phyloP scores from a whole-genome alignment of 2,797 vertebrate species.

The Crenichthys baileyi region DNA sequence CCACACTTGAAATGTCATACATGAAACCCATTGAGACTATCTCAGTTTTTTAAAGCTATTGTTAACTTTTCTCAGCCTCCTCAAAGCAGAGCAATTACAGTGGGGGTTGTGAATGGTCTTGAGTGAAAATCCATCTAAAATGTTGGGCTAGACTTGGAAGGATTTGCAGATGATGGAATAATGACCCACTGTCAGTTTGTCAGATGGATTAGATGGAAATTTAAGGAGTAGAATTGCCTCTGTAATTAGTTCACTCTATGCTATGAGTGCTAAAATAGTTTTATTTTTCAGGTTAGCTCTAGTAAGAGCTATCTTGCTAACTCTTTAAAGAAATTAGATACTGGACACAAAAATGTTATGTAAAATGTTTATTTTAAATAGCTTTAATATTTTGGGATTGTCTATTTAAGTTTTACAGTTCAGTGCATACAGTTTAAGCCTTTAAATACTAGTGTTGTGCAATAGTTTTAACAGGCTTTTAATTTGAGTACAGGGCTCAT shows the following conservation, averaged over 20 bases:
- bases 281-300: background rate
- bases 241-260: constrained; percentile 15
- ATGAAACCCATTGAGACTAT: constrained; percentile 1
- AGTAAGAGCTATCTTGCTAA: too few species aligned
- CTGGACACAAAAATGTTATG: background rate
- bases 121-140: constrained; percentile 41
- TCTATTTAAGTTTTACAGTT: background rate
- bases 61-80: constrained; percentile 13
- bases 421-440: background rate
- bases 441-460: background rate
- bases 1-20: constrained; percentile 19
- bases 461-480: background rate
- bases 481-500: background rate
- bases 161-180: constrained; percentile 38
- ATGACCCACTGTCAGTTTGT: constrained; percentile 26
- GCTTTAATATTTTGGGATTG: background rate
- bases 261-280: background rate
- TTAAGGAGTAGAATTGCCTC: constrained; percentile 5
- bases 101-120: constrained; percentile 13
- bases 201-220: constrained; percentile 19
- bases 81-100: constrained; percentile 37
- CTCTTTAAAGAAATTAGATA: background rate
- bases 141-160: constrained; percentile 26
- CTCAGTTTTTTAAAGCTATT: constrained; percentile 9
- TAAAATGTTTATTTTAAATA: background rate